phyloP scores from a whole-genome alignment of 2,797 vertebrate species.

The Staurois parvus region DNA sequence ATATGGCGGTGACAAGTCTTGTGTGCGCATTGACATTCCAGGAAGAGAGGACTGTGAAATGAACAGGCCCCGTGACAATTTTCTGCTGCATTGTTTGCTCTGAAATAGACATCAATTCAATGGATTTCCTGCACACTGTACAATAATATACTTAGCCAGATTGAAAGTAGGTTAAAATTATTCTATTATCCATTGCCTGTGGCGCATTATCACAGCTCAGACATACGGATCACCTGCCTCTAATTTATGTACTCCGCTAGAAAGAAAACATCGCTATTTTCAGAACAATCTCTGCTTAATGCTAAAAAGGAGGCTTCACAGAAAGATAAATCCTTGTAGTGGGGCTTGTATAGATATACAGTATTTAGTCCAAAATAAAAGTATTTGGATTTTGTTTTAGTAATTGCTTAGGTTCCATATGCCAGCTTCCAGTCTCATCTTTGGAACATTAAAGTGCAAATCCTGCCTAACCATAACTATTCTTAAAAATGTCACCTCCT shows the following conservation, averaged over 20 bases:
- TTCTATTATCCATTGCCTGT: slow-evolving; percentile 22
- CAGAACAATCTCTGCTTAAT: background rate
- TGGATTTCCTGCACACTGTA: slow-evolving; percentile 13
- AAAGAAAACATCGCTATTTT: slow-evolving; percentile 11
- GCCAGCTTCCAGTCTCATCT: too few relatives aligned
- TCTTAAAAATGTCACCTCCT: too few relatives aligned
- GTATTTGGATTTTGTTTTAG: too few relatives aligned
- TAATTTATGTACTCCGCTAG: slow-evolving; percentile 2
- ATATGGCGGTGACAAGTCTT: background rate
- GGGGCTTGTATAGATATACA: too few relatives aligned
- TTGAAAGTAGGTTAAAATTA: slow-evolving; percentile 37
- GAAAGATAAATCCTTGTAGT: background rate
- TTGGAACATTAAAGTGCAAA: too few relatives aligned
- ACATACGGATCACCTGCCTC: slow-evolving; percentile 31
- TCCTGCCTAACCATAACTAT: too few relatives aligned
- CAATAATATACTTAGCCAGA: slow-evolving; percentile 13
- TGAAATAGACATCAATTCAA: slow-evolving; percentile 27
- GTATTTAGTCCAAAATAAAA: too few relatives aligned
- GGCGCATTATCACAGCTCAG: slow-evolving; percentile 8
- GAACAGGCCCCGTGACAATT: slow-evolving; percentile 10
- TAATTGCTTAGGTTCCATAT: too few relatives aligned
- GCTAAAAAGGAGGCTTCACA: background rate
- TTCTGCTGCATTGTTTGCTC: slow-evolving; percentile 40
- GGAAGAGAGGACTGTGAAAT: slow-evolving; percentile 21
- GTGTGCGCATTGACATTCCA: background rate